Evolutionary conservation across 2,888 invertebrate genomes (phyloP).

Genomic region (Choreutis nemorana): DNA sequence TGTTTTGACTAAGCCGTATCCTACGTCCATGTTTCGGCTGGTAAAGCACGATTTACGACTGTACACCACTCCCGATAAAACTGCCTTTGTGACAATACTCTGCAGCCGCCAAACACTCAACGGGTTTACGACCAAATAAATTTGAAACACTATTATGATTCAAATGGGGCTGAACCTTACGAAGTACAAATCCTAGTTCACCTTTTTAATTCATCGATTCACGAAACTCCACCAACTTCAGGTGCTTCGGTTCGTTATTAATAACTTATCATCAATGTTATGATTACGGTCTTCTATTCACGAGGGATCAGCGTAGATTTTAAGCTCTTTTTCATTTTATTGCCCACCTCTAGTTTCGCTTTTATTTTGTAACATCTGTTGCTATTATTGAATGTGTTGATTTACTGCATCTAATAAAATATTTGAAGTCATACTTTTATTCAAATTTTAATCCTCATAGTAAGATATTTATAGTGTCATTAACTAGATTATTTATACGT

Average conservation of each 20-base stretch:
- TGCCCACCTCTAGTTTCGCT: constrained; percentile 24
- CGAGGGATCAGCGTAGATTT: constrained; percentile 37
- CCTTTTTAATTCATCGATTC: constrained; percentile 46
- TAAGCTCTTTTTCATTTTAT: constrained; percentile 29
- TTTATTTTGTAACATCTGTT: constrained; percentile 33
- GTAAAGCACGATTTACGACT: constrained; percentile 57
- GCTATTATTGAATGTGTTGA: constrained; percentile 31
- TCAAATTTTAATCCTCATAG: too few relatives aligned
- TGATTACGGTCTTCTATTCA: constrained; percentile 39
- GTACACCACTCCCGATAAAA: constrained; percentile 51
- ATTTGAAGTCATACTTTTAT: too few relatives aligned
- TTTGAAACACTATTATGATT: constrained; percentile 65
- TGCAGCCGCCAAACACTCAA: constrained; percentile 48
- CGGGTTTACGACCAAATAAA: constrained; percentile 61
- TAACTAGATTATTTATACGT: too few relatives aligned
- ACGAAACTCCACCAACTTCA: constrained; percentile 46
- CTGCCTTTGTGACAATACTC: constrained; percentile 53
- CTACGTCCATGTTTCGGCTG: constrained; percentile 47
- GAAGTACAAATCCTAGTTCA: constrained; percentile 51
- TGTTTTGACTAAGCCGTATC: too few relatives aligned
- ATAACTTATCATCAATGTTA: constrained; percentile 39
- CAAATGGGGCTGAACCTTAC: constrained; percentile 53
- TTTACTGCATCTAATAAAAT: too few relatives aligned
- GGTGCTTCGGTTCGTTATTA: constrained; percentile 38
- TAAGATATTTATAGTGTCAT: too few relatives aligned